These are phyloP conservation scores for Arge pagana DNA, from an alignment of 2,888 invertebrate genomes.

Conservation along the genomic window DNA sequence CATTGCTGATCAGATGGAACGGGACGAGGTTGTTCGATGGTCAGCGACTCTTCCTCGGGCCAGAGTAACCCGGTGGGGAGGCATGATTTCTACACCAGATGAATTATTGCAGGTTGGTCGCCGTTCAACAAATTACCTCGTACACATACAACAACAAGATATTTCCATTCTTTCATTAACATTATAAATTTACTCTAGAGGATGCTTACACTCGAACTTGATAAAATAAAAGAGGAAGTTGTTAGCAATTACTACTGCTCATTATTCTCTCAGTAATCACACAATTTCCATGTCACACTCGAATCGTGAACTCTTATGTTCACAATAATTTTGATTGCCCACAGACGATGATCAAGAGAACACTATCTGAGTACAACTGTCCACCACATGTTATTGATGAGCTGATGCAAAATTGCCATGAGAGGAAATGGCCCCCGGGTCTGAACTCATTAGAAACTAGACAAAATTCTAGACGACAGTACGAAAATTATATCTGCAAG, in stretches of 20 bases:
- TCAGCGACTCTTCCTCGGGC: constrained; percentile 81
- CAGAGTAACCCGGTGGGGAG: constrained; percentile 94
- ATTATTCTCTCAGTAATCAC: no score
- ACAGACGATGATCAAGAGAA: constrained; percentile 91
- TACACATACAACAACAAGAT: no score
- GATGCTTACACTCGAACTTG: no score
- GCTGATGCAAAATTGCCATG: constrained; percentile 97
- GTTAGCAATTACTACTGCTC: no score
- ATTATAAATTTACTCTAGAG: no score
- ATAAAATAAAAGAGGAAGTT: no score
- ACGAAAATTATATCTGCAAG: constrained; percentile 93
- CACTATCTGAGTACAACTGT: constrained; percentile 91
- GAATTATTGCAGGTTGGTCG: constrained; percentile 91
- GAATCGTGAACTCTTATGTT: no score
- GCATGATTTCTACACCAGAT: constrained; percentile 98
- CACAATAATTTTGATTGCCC: constrained; percentile 36
- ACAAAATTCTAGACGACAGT: constrained; percentile 89
- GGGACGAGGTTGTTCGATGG: constrained; percentile 91
- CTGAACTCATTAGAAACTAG: constrained; percentile 90
- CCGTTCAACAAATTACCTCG: no score
- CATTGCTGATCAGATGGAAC: constrained; percentile 92
- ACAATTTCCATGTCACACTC: no score
- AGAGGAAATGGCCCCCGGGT: constrained; percentile 93
- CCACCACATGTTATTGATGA: constrained; percentile 92
- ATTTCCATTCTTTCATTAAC: no score